phyloP scores from a whole-genome alignment of 1,140 invertebrate genomes.

The Goniozus legneri region DNA sequence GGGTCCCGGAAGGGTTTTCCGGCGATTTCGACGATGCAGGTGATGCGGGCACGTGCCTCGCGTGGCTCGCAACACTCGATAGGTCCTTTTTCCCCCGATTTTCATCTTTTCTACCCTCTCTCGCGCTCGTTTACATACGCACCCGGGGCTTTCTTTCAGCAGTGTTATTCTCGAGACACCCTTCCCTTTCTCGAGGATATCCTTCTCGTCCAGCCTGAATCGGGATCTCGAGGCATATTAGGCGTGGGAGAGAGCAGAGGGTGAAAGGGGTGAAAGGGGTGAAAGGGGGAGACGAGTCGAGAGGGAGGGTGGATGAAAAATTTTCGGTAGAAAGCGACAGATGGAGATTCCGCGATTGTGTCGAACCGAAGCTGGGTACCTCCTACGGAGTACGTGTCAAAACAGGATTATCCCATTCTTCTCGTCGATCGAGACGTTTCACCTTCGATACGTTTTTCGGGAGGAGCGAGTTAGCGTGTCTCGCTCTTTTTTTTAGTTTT shows the following conservation, averaged over 20 bases:
- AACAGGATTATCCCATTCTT: constrained; percentile 32
- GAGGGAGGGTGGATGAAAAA: constrained; percentile 17
- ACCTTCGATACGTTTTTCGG: no score
- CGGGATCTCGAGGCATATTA: constrained; percentile 24
- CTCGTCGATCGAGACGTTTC: no score
- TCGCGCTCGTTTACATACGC: background rate
- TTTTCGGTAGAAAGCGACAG: constrained; percentile 7
- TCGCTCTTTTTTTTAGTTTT: no score
- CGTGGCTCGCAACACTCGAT: no score
- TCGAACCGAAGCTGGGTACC: no score
- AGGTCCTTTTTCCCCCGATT: no score
- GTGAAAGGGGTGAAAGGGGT: no score
- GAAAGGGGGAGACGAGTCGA: constrained; percentile 7
- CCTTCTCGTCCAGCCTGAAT: constrained; percentile 26
- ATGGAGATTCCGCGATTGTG: constrained; percentile 15
- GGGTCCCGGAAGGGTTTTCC: constrained; percentile 25
- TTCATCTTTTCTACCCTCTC: constrained; percentile 7
- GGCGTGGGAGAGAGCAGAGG: constrained; percentile 1
- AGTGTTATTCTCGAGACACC: constrained; percentile 3
- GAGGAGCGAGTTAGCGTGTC: no score
- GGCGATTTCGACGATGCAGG: constrained; percentile 36
- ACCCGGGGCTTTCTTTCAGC: no score
- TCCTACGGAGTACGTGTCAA: constrained; percentile 35
- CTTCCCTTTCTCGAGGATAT: constrained; percentile 17
- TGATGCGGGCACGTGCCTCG: constrained; percentile 40